Evolutionary conservation across 2,113 vertebrate genomes (phyloP), one percentile per base, ranked within the genome.

Genomic region (Chaenogobius annularis): DNA sequence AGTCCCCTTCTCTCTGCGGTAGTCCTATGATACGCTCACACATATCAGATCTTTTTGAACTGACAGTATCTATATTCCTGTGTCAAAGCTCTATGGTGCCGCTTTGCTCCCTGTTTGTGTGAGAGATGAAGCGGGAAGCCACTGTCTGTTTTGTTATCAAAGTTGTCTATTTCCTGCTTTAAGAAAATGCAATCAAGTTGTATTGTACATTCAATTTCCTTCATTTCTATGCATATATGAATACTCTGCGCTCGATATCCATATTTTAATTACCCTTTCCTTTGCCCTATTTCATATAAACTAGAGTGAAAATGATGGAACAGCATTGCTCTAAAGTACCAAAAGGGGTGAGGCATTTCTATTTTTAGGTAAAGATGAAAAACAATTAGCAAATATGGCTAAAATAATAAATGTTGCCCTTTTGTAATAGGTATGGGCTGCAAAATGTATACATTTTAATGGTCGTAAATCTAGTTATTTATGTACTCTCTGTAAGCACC

Each of bases 221-320:
- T 31, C 26, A 62, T 40, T 47, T 58, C n/a, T 71, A 58, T 47
- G 12, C 19, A 55, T 13, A 20, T n/a, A 54, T 54, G 55, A 22
- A 43, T 9, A 31, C 74, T 83, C 85, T 69, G 61, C 37, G 63
- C 79, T 58, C 80, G 56, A 58, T 77, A 2, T 64, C 81, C 70
- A 56, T 75, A 70, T 81, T 89, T 88, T 87, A 89, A 90, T 88
- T 84, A 89, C 64, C 79, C 70, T 68, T 68, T 66, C 72, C 81
- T 55, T 83, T 68, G 68, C 77, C 75, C 69, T 52, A 63, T 59
- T 71, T 70, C 0, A 3, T n/a, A 2, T 9, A 54, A 26, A 23
- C 65, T 66, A n/a, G 43, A 75, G 61, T 63, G 69, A 72, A 59
- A 5, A 0, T 71, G 66, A 78, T 44, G 66, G 64, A 80, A 59